Evolutionary conservation across 37 sponge, comb jelly and placozoan genomes (phyloP).

Genomic region (Halichondria panicea): DNA sequence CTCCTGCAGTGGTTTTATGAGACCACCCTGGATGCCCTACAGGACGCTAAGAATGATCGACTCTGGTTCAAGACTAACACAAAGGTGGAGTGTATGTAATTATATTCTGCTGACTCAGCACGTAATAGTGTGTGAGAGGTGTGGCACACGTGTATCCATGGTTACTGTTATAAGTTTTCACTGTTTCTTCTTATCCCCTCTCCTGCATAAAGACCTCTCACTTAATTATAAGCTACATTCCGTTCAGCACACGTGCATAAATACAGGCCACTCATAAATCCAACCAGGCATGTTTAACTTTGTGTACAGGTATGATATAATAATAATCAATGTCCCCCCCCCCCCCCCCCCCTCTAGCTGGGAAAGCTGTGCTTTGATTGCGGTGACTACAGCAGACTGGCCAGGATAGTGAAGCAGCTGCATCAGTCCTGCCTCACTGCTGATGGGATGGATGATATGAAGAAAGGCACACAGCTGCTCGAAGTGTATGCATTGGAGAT

Average conservation of each 20-base stretch:
- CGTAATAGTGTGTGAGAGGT: no score
- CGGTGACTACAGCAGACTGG: slow-evolving; percentile 76
- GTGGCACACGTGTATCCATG: no score
- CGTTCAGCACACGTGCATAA: no score
- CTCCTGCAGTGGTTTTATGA: slow-evolving; percentile 94
- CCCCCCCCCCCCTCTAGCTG: slow-evolving; percentile 22
- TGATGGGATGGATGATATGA: slow-evolving; percentile 79
- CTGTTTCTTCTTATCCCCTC: no score
- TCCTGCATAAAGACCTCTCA: no score
- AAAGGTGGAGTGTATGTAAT: slow-evolving; percentile 59
- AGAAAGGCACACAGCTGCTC: slow-evolving; percentile 94
- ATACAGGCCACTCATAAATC: no score
- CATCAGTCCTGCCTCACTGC: slow-evolving; percentile 88
- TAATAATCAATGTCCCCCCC: not conserved
- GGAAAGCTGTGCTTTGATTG: slow-evolving; percentile 97
- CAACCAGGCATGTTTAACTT: not conserved
- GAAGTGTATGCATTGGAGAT: slow-evolving; percentile 98
- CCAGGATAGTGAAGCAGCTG: slow-evolving; percentile 87
- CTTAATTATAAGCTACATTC: no score
- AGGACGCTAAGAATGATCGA: slow-evolving; percentile 92
- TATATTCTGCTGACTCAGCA: no score
- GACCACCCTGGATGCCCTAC: slow-evolving; percentile 88
- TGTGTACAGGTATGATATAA: not conserved
- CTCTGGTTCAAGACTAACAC: slow-evolving; percentile 99
- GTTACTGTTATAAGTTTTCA: no score